phyloP scores from a whole-genome alignment of 2,113 vertebrate genomes.

The Centropristis striata region DNA sequence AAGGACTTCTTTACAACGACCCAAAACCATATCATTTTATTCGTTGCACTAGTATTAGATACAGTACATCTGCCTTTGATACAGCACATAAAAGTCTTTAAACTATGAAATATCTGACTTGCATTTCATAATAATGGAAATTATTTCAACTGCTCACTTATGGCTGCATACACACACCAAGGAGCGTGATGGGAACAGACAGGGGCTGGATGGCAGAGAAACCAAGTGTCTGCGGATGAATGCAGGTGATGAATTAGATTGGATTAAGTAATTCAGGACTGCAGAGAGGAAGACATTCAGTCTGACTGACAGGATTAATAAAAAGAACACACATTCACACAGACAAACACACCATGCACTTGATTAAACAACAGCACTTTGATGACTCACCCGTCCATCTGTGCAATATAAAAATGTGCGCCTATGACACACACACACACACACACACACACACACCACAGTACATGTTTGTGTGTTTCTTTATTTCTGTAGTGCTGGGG shows the following conservation, averaged over 20 bases:
- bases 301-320: conserved; percentile 51
- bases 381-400: conserved; percentile 66
- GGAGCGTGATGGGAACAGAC: neutral
- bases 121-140: neutral
- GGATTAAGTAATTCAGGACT: conserved; percentile 45
- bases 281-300: conserved; percentile 25
- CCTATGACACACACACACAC: conserved; percentile 1
- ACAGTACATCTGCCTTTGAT: neutral
- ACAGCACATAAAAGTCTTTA: neutral
- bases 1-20: neutral
- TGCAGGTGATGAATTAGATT: conserved; percentile 49
- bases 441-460: conserved; percentile 10
- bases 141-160: neutral
- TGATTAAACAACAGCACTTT: conserved; percentile 43
- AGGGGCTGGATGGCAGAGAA: neutral
- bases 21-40: neutral
- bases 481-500: conserved; percentile 22
- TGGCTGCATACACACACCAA: neutral
- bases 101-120: neutral
- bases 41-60: neutral
- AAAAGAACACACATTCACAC: conserved; percentile 27
- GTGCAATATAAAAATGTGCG: conserved; percentile 33
- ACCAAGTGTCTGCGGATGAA: conserved; percentile 35
- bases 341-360: conserved; percentile 23
- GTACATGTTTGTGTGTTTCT: conserved; percentile 11